A percentile compares a stretch with the other conserved stretches of the same genome.
phyloP scores from a whole-genome alignment of 2,797 vertebrate species.

The Leuciscus waleckii region DNA sequence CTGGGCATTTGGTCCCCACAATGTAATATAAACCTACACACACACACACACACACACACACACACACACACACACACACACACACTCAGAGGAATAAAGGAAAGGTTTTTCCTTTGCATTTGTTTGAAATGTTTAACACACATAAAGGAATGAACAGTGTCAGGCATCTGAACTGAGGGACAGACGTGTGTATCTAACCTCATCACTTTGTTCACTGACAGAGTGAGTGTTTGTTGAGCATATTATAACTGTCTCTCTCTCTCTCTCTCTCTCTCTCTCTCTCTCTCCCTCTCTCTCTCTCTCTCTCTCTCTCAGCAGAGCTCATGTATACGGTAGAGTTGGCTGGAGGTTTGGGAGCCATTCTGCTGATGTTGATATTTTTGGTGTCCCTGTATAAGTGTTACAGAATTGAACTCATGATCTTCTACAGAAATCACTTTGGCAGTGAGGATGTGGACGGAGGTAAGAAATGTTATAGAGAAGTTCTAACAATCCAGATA shows the following conservation, averaged over 20 bases:
- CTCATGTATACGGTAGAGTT: conserved; percentile 99
- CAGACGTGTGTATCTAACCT: background rate
- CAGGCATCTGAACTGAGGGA: background rate
- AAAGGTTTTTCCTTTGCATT: background rate
- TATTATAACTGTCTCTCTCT: background rate
- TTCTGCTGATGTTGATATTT: conserved; percentile 93
- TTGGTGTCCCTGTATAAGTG: conserved; percentile 97
- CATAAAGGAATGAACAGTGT: background rate
- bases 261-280: conserved; percentile 32
- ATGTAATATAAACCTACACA: no score
- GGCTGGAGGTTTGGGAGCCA: conserved; percentile 95
- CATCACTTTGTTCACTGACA: background rate
- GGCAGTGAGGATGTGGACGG: conserved; percentile 95
- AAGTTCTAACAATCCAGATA: background rate
- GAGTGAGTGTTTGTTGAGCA: background rate
- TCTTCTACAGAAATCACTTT: conserved; percentile 98
- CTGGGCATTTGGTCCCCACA: no score
- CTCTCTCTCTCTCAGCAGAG: conserved; percentile 76
- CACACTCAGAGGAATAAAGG: background rate
- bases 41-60: no score
- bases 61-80: no score
- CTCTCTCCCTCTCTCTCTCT: conserved; percentile 22
- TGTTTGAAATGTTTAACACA: background rate
- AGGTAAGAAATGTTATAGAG: conserved; percentile 78
- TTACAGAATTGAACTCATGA: conserved; percentile 98